These are phyloP conservation scores for Lemur catta DNA, from an alignment of 2,797 vertebrate species.

Conservation along the genomic window DNA sequence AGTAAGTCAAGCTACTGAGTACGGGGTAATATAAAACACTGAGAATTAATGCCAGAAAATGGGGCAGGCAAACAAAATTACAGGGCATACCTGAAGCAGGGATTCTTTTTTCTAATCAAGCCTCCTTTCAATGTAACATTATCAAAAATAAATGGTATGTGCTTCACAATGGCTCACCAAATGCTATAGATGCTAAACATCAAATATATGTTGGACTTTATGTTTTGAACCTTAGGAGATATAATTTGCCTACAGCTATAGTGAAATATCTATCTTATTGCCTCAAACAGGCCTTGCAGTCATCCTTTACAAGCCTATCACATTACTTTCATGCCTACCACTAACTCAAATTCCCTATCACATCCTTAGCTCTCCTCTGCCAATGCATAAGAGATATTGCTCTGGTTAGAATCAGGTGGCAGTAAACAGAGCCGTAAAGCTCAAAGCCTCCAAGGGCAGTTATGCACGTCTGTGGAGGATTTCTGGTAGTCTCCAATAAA, in stretches of 20 bases:
- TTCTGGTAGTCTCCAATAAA: slow-evolving; percentile 60
- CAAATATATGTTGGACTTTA: slow-evolving; percentile 20
- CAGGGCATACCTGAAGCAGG: not conserved
- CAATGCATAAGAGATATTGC: slow-evolving; percentile 50
- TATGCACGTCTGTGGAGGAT: slow-evolving; percentile 61
- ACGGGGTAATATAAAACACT: not conserved
- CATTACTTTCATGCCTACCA: slow-evolving; percentile 38
- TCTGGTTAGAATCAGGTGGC: slow-evolving; percentile 45
- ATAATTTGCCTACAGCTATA: not conserved
- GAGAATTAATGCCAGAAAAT: slow-evolving; percentile 31
- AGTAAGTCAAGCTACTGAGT: slow-evolving; percentile 4
- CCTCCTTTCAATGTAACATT: not conserved
- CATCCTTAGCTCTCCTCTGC: slow-evolving; percentile 49
- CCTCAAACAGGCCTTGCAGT: not conserved
- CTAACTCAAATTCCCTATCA: slow-evolving; percentile 52
- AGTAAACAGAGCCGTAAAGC: slow-evolving; percentile 63
- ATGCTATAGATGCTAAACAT: slow-evolving; percentile 19
- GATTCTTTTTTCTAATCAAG: not conserved
- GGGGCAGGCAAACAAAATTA: slow-evolving; percentile 11
- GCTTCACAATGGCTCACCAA: not conserved
- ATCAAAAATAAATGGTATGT: slow-evolving; percentile 4
- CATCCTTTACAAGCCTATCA: slow-evolving; percentile 22
- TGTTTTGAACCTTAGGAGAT: not conserved
- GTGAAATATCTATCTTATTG: not conserved
- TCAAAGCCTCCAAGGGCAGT: slow-evolving; percentile 62